phyloP scores from a whole-genome alignment of 2,113 vertebrate genomes.

The Sinocyclocheilus maitianheensis region DNA sequence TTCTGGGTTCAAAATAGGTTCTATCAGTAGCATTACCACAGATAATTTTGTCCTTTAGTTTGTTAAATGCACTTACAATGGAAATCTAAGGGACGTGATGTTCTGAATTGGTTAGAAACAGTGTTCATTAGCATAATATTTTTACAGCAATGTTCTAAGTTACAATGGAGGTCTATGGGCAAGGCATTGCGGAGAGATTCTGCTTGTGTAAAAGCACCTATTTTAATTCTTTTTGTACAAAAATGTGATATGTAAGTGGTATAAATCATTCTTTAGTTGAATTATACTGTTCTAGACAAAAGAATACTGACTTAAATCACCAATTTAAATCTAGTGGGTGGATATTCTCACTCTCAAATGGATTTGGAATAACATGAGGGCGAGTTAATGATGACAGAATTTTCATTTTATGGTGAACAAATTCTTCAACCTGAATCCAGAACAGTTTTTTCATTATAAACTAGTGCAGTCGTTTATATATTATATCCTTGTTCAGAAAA shows the following conservation, averaged over 20 bases:
- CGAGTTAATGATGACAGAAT: not conserved
- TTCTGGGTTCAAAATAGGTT: not conserved
- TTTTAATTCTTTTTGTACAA: not conserved
- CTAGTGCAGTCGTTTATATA: not conserved
- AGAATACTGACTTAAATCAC: not conserved
- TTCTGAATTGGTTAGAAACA: not conserved
- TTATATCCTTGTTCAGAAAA: constrained; percentile 37
- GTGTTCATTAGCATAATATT: not conserved
- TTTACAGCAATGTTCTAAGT: not conserved
- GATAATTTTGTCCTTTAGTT: not conserved
- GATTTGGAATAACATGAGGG: not conserved
- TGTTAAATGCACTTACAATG: not conserved
- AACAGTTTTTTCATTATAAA: not conserved
- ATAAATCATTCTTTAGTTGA: not conserved
- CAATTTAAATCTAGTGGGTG: not conserved
- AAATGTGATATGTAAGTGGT: not conserved
- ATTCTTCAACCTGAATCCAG: not conserved
- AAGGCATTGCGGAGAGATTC: not conserved
- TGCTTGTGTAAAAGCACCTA: not conserved
- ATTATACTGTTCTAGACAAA: not conserved
- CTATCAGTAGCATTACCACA: not conserved
- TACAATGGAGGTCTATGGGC: no score
- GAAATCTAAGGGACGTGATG: no score
- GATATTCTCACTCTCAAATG: not conserved
- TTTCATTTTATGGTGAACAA: not conserved